Percentiles rank a stretch among this genome's conserved stretches.
phyloP scores from a whole-genome alignment of 2,797 vertebrate species.

The Ctenopoma kingsleyae region DNA sequence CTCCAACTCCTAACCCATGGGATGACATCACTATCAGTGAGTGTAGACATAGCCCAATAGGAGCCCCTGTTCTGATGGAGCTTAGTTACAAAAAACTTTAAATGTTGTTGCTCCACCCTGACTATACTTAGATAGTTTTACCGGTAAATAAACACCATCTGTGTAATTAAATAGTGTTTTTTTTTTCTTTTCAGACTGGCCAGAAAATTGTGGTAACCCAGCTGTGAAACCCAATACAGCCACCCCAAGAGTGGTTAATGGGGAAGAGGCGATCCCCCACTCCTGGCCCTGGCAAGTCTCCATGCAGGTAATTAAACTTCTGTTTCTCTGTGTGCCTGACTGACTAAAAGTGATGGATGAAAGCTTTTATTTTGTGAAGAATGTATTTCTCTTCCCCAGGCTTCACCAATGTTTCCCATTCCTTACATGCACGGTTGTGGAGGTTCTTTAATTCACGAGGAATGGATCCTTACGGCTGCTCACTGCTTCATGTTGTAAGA shows the following conservation, averaged over 20 bases:
- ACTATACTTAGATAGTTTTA: background rate
- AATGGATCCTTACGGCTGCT: slow-evolving; percentile 85
- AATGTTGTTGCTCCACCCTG: background rate
- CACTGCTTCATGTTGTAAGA: slow-evolving; percentile 84
- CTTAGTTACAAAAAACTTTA: background rate
- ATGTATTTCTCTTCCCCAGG: slow-evolving; percentile 60
- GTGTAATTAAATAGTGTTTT: background rate
- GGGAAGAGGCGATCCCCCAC: slow-evolving; percentile 73
- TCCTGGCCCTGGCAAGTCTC: slow-evolving; percentile 86
- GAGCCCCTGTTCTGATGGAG: background rate
- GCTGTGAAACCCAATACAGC: slow-evolving; percentile 64
- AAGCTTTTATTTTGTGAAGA: slow-evolving; percentile 20
- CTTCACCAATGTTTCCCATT: slow-evolving; percentile 24
- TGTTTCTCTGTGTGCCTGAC: slow-evolving; percentile 2
- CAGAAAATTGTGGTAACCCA: slow-evolving; percentile 75
- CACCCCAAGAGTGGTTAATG: slow-evolving; percentile 75
- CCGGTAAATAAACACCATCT: too few species aligned
- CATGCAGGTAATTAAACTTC: slow-evolving; percentile 76
- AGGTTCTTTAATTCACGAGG: slow-evolving; percentile 83
- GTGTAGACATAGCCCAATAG: background rate
- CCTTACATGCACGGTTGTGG: slow-evolving; percentile 81
- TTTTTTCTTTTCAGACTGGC: slow-evolving; percentile 74
- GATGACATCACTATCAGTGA: slow-evolving; percentile 77
- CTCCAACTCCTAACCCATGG: slow-evolving; percentile 76
- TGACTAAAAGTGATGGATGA: background rate